Evolutionary conservation across 64 coral and sea anemone genomes (phyloP).

Genomic region (Montipora cactus): DNA sequence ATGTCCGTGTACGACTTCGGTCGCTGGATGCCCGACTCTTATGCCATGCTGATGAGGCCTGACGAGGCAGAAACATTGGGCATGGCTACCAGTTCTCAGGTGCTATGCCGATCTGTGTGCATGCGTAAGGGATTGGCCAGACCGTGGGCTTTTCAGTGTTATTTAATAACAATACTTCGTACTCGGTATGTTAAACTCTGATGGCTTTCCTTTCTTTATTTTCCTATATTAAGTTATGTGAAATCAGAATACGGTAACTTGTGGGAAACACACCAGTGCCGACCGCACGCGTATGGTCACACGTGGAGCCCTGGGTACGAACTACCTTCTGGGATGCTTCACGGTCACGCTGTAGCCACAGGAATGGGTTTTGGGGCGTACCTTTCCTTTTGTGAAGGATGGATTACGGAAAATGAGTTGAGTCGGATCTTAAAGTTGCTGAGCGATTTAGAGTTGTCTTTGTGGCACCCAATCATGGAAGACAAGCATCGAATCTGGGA

Average conservation of each 20-base stretch:
- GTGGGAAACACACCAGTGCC: slow-evolving; percentile 81
- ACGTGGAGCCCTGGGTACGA: slow-evolving; percentile 83
- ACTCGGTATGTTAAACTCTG: neutral
- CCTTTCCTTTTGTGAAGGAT: slow-evolving; percentile 64
- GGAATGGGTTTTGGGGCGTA: slow-evolving; percentile 86
- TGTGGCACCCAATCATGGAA: slow-evolving; percentile 86
- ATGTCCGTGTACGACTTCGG: no score
- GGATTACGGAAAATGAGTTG: slow-evolving; percentile 62
- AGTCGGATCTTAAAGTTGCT: slow-evolving; percentile 75
- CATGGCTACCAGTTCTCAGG: no score
- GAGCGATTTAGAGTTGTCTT: slow-evolving; percentile 65
- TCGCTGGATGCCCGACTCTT: no score
- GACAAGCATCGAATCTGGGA: slow-evolving; percentile 33
- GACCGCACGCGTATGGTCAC: slow-evolving; percentile 82
- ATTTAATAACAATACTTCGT: neutral
- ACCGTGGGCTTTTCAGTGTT: no score
- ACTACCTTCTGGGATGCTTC: slow-evolving; percentile 78
- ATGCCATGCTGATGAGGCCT: no score
- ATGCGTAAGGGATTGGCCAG: no score
- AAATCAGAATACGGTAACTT: slow-evolving; percentile 79
- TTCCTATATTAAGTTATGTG: slow-evolving; percentile 50
- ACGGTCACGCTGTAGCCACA: slow-evolving; percentile 83
- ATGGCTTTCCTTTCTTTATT: neutral
- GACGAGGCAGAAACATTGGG: no score
- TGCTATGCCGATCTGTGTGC: no score